Base-by-base conservation (phyloP, 2,113 vertebrate species). In the Empidonax traillii region DNA sequence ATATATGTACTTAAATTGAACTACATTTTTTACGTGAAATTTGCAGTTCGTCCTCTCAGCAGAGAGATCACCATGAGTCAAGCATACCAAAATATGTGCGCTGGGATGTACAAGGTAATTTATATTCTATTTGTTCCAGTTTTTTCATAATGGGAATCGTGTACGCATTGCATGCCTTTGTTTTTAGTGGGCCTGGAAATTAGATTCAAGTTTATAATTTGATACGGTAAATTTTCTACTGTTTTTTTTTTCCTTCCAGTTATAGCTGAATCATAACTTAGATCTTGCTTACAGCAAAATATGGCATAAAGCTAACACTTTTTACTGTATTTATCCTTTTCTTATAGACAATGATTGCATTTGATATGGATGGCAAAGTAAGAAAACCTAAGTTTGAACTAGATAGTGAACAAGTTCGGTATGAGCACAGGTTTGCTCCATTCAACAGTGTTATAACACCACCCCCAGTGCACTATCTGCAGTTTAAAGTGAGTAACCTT, bases 331-430 rank as follows among this genome's bases (percentile, higher is more conserved):
- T 75, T 82, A 27, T 61, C 35, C 11, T n/a, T 89, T 74, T 8
- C 19, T 39, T 59, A 62, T 95, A 99, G 99, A 99, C 99, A 22
- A 99, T 99, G 99, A 99, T 99, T 0, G 99, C 99, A 7, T 98
- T 99, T 98, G 99, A 99, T 93, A 99, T 99, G 99, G 99, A 99
- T 79, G 99, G 99, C 58, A 99, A 99, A 98, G 99, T 99, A 55
- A 98, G 98, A 80, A 99, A 99, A 89, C 99, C 99, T 12, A 99
- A 99, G 97, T 99, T 99, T 97, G 99, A 99, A 95, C 97, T 99
- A 68, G 99, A 99, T 86, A 99, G 99, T 41, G 99, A 99, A 82
- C 99, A 99, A 94, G 99, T 99, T 92, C 99, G 99, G 74, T 99
- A 99, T 5, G 99, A 99, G 97, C 99, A 99, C 97, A 98, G 99